These are phyloP conservation scores for Dione vanillae DNA, from an alignment of 2,888 invertebrate species.

Conservation along the genomic window DNA sequence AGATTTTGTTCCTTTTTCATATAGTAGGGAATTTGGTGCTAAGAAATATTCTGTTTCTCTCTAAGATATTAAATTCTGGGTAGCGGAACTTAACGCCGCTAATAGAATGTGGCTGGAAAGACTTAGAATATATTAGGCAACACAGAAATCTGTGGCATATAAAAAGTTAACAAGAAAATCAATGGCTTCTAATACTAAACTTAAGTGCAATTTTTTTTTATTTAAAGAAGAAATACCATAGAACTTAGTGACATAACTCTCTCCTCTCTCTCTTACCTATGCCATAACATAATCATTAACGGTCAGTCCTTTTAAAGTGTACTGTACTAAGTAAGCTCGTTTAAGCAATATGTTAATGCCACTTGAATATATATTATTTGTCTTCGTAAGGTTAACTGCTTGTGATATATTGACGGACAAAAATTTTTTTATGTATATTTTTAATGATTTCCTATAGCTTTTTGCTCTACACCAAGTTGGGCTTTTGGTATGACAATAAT, in stretches of 20 bases:
- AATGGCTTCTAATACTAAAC: too few relatives aligned
- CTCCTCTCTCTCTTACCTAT: too few relatives aligned
- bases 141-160: too few relatives aligned
- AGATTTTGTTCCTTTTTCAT: neutral
- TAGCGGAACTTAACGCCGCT: too few relatives aligned
- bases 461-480: neutral
- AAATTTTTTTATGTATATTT: conserved; percentile 1
- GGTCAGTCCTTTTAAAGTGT: neutral
- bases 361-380: conserved; percentile 48
- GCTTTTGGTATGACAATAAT: neutral
- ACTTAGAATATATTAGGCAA: too few relatives aligned
- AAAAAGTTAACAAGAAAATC: too few relatives aligned
- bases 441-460: neutral
- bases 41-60: neutral
- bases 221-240: too few relatives aligned
- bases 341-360: conserved; percentile 43
- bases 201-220: too few relatives aligned
- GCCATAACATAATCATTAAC: too few relatives aligned
- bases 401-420: conserved; percentile 16
- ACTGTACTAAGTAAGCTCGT: conserved; percentile 23
- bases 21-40: neutral
- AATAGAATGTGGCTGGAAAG: too few relatives aligned
- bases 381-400: conserved; percentile 25
- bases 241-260: too few relatives aligned
- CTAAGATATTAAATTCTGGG: neutral